Conservation (phyloP, 2,888 invertebrate genomes). For the Yponomeuta plumbellus region DNA sequence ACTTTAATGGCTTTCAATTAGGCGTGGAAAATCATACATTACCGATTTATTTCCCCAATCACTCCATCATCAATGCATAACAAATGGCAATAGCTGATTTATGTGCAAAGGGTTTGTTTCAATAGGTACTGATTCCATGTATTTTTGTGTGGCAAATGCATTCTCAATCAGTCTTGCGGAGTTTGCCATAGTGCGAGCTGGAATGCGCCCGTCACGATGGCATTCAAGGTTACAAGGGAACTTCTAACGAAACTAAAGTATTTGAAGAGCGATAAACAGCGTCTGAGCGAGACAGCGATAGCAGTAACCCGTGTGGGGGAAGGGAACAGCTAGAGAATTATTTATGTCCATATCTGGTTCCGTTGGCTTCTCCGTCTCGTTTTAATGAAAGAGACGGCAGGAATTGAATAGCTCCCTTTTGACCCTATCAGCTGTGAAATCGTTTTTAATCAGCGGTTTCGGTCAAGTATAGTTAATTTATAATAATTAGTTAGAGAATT, state of each 20-base stretch:
- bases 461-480: background rate
- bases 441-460: constrained; percentile 26
- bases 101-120: background rate
- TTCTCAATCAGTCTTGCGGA: constrained; percentile 1
- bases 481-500: background rate
- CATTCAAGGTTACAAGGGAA: constrained; percentile 66
- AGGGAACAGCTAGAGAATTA: constrained; percentile 41
- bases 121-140: background rate
- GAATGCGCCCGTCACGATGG: constrained; percentile 39
- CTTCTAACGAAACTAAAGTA: constrained; percentile 54
- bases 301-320: background rate
- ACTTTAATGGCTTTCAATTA: no score
- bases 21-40: no score
- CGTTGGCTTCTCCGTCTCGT: constrained; percentile 41
- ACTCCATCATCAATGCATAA: no score
- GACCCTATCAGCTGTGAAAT: constrained; percentile 37
- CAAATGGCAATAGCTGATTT: background rate
- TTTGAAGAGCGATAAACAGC: constrained; percentile 63
- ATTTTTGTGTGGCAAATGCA: constrained; percentile 1
- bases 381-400: constrained; percentile 48
- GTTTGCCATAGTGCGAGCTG: constrained; percentile 26
- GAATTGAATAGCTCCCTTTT: constrained; percentile 38
- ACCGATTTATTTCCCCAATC: no score
- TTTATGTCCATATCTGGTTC: constrained; percentile 70
- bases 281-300: constrained; percentile 38